Evolutionary conservation across 2,888 invertebrate species (phyloP), one percentile per base, ranked within the genome.

Genomic region (Erpobdella octoculata): DNA sequence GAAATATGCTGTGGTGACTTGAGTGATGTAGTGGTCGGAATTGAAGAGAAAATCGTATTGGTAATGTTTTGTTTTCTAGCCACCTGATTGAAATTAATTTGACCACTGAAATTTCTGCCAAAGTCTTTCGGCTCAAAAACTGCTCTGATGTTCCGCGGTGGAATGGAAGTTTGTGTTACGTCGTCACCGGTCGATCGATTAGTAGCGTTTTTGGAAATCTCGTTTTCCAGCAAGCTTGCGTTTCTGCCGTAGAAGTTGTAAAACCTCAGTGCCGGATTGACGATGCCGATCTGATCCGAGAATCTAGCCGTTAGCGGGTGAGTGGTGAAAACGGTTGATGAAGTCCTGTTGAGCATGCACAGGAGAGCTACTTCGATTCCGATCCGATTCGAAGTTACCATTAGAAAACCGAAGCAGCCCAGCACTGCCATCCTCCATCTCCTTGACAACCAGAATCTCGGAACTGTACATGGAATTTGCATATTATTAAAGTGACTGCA

Each of bases 311-410:
- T 41, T 4, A 61, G n/a, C 6, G 61, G 61, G 18, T 71, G 65
- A 48, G 36, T 28, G 15, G 71, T 48, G 4, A 48, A 25, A 36
- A 71, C 28, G 48, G 41, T 37, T 15, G 41, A 37, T 21, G 64
- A 79, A 2, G 78, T 78, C 25, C 80, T 78, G 73, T 84, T 84
- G 18, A 86, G 85, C 87, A 87, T 87, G 76, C 86, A 86, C 4
- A 86, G 82, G 65, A 87, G 83, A 2, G 86, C 85, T 75, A 87
- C 84, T 76, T 85, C 85, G 37, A 86, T 80, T 77, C 86, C 86
- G 72, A 86, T 84, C 9, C 86, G 81, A 78, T 86, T 77, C n/a
- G 86, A 88, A 86, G 78, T 89, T 86, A 77, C 88, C 87, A 79
- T 88, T 88, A 81, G 90, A 89, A 76, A 80, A 9, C 81, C 81